phyloP scores from a whole-genome alignment of 2,113 vertebrate genomes.

The Micromys minutus region DNA sequence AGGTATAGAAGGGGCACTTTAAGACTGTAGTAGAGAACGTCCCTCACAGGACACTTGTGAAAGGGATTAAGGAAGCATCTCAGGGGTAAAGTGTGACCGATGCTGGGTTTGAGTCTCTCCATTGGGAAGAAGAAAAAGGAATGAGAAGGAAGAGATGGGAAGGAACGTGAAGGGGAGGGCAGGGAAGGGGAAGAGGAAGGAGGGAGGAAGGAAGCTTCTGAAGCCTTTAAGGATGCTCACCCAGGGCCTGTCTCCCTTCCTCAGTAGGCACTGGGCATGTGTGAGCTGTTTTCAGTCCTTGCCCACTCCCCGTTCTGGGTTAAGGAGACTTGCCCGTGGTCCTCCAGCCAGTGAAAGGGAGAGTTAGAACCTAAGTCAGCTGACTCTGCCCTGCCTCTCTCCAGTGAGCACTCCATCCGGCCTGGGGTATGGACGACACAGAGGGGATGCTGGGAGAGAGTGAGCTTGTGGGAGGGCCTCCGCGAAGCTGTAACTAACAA shows the following conservation, averaged over 20 bases:
- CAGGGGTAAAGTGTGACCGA: neutral
- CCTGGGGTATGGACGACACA: neutral
- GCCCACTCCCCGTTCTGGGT: neutral
- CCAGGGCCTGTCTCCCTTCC: neutral
- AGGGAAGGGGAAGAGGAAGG: too few species aligned
- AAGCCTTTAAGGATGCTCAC: neutral
- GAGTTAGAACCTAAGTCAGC: neutral
- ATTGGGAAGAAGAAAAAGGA: neutral
- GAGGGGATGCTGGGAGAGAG: accelerated
- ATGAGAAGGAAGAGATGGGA: neutral
- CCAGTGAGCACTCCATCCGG: too few species aligned
- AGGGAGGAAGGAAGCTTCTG: neutral
- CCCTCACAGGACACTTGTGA: neutral
- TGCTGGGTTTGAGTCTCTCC: neutral
- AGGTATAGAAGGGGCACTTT: neutral
- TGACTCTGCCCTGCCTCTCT: neutral
- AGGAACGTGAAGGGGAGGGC: neutral
- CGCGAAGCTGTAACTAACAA: neutral
- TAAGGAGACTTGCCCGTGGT: neutral
- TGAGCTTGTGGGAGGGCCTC: neutral
- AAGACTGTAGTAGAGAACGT: neutral
- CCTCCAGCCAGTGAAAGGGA: neutral
- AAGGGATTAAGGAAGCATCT: neutral
- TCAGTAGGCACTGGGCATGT: neutral
- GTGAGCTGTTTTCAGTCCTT: neutral